A percentile compares a stretch with the other conserved stretches of the same genome.
These are phyloP conservation scores for Germaria angustata DNA, from an alignment of 2,888 invertebrate species.

Conservation along the genomic window DNA sequence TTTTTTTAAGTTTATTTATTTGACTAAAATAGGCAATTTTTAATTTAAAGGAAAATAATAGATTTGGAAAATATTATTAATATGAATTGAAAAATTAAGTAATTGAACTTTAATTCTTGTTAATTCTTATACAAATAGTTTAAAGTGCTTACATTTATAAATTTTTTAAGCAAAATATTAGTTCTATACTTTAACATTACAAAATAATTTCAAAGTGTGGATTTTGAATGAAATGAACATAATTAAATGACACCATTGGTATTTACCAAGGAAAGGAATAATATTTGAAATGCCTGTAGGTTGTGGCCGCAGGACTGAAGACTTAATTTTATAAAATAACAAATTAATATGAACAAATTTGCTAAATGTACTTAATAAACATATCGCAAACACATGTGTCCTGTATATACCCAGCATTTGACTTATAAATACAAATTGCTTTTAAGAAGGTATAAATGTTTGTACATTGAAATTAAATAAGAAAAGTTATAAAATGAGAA, in stretches of 20 bases:
- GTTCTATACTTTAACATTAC: too few relatives aligned
- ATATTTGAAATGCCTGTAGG: background rate
- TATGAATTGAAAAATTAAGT: too few relatives aligned
- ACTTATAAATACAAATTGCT: slow-evolving; percentile 17
- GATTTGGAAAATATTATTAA: too few relatives aligned
- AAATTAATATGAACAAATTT: slow-evolving; percentile 55
- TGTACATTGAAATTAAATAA: too few relatives aligned
- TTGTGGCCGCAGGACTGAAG: background rate
- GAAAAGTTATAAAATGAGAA: background rate
- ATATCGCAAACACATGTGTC: slow-evolving; percentile 56
- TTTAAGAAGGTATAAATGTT: background rate
- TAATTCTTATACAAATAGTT: too few relatives aligned
- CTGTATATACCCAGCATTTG: slow-evolving; percentile 32
- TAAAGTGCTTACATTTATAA: too few relatives aligned
- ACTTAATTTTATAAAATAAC: slow-evolving; percentile 20
- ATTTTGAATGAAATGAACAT: background rate
- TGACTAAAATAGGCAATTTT: too few relatives aligned
- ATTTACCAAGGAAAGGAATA: too few relatives aligned
- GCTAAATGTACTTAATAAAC: slow-evolving; percentile 56
- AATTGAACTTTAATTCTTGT: too few relatives aligned
- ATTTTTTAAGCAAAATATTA: too few relatives aligned
- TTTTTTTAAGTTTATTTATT: too few relatives aligned
- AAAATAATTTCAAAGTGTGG: background rate
- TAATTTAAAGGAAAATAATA: too few relatives aligned
- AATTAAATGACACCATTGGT: background rate